Base-by-base conservation (phyloP, 2,113 vertebrate species). In the Tragelaphus scriptus region DNA sequence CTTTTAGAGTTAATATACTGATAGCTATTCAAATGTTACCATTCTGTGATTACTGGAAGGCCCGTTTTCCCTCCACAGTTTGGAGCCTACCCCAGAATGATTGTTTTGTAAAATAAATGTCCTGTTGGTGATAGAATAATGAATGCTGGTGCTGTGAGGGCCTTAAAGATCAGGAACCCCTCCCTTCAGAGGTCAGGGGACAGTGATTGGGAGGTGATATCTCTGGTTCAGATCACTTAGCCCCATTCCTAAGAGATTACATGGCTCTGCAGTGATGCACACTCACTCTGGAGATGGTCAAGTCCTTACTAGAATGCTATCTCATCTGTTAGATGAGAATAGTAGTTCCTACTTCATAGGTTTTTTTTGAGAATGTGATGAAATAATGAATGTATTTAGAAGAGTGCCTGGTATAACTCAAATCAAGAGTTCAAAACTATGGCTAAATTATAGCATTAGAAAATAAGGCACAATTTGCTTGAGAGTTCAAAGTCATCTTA, bases 1-100 rank as follows among this genome's bases (percentile, higher is more conserved):
- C 7, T n/a, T 86, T 59, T 75, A 59, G n/a, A 93, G 58, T 95
- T 63, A 92, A 56, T 80, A 94, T 63, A 9, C 23, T 23, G n/a
- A 30, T 86, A 61, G 4, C 28, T 88, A 53, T 77, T 96, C 53
- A 94, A 88, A 71, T 55, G 17, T 47, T 84, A 44, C 49, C 3
- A 30, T 80, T 97, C 32, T 91, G 26, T 2, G 28, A 94, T n/a
- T 58, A 81, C 56, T 94, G 71, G 85, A 92, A 96, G 88, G 90
- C 26, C 11, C 23, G 0, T 28, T 94, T 94, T 92, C 90, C 25
- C 28, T 65, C 44, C 49, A 44, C 17, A 63, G 25, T 85, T 8
- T 40, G 55, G 40, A 47, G 0, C 6, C n/a, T 88, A 77, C 13
- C 5, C 55, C 3, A 68, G 49, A 8, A 79, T 84, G 49, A 82